Evolutionary conservation across 1,140 invertebrate genomes (phyloP), one percentile per base, ranked within the genome.

Genomic region (Probaryconus sp.): DNA sequence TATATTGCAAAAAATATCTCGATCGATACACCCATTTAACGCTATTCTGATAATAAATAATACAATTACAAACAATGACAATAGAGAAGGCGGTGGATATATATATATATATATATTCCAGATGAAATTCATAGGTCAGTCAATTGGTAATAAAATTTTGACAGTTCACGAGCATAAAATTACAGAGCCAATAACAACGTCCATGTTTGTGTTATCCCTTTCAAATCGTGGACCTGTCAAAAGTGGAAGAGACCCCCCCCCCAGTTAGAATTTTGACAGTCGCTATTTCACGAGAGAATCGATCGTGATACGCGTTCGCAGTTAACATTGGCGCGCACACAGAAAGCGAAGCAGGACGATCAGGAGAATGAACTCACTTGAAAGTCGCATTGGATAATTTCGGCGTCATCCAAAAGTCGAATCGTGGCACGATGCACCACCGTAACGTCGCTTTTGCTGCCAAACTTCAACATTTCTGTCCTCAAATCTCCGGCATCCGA

Each of bases 351-450:
- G n/a, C 20, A 37, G 40, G 26, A 24, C 10, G 33, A 13, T 10
- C 17, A 24, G 24, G 26, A n/a, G 24, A 37, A 31, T 16, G 20
- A 9, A 87, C 88, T 90, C 88, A 97, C 96, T 92, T 96, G 95
- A 91, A 98, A 98, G 91, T 97, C 96, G 87, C 95, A 95, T 90
- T 97, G 94, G 80, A 98, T 90, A 78, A 97, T 94, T 89, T 98
- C 96, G 65, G 94, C 93, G 89, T 98, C 97, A 88, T 98, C 96
- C 76, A 98, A 89, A 71, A 98, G 91, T 79, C 96, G 91, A 70
- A 99, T 93, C 70, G 95, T 97, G 89, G 96, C 97, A 90, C 96
- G 96, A 90, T 95, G 95, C 87, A 95, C 93, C 89, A 94, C 91
- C 85, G 92, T 93, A 77, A 93, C 90, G 89, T 96, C 94, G 89